These are phyloP conservation scores for Mythimna ferrago DNA, from an alignment of 2,888 invertebrate genomes.

Conservation along the genomic window DNA sequence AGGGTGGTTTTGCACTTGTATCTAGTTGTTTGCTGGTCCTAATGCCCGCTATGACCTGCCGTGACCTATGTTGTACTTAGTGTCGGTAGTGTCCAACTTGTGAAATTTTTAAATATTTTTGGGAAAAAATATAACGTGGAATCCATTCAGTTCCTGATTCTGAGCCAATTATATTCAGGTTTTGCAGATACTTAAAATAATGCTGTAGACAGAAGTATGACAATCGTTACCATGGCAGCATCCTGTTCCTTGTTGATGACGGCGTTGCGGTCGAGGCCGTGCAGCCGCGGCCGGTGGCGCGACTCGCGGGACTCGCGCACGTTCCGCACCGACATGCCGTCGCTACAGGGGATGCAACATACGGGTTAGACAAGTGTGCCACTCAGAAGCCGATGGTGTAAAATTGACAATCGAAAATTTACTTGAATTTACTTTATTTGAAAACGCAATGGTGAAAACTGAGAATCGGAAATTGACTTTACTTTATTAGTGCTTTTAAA, in stretches of 20 bases:
- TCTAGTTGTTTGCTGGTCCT: too few relatives aligned
- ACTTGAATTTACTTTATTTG: neutral
- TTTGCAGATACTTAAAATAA: too few relatives aligned
- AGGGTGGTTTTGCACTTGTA: too few relatives aligned
- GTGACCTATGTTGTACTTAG: too few relatives aligned
- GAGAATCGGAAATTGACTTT: neutral
- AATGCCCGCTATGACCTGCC: too few relatives aligned
- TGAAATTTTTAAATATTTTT: too few relatives aligned
- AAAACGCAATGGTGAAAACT: neutral
- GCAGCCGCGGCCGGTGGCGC: slow-evolving; percentile 79
- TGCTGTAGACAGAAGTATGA: too few relatives aligned
- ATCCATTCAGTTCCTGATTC: too few relatives aligned
- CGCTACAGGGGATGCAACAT: slow-evolving; percentile 70
- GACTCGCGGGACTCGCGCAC: slow-evolving; percentile 79
- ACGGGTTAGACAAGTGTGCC: slow-evolving; percentile 8
- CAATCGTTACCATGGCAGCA: slow-evolving; percentile 80
- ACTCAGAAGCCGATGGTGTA: neutral
- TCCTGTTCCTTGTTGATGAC: slow-evolving; percentile 88
- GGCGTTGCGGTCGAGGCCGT: slow-evolving; percentile 83
- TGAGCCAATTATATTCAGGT: too few relatives aligned
- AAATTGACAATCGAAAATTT: neutral
- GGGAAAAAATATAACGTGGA: too few relatives aligned
- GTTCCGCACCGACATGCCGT: slow-evolving; percentile 82
- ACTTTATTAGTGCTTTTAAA: neutral
- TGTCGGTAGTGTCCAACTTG: too few relatives aligned